Conservation (phyloP, 1,140 invertebrate genomes). For the Drosophila bocki region DNA sequence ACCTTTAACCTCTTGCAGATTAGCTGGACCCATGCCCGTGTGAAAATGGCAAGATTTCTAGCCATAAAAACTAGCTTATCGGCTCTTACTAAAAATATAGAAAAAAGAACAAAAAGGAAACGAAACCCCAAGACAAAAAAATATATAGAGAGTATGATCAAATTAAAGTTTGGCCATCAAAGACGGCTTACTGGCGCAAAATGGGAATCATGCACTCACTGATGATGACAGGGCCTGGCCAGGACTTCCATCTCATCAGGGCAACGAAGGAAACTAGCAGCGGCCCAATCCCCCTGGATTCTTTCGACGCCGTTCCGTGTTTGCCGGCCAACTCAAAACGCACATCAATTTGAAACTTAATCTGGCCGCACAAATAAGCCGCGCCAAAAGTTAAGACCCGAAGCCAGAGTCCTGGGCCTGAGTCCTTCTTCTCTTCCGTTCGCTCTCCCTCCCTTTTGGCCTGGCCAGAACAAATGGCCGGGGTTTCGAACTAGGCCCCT, state of each 20-base stretch:
- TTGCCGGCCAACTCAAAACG: conserved; percentile 56
- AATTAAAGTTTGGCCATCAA: conserved; percentile 80
- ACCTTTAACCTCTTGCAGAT: conserved; percentile 4
- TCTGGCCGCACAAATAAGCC: conserved; percentile 81
- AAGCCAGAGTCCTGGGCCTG: not conserved
- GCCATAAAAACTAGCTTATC: conserved; percentile 55
- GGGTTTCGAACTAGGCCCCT: conserved; percentile 26
- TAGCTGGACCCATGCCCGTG: conserved; percentile 10
- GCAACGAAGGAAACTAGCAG: conserved; percentile 13
- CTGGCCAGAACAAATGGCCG: conserved; percentile 52
- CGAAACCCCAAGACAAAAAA: not conserved
- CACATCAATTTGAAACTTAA: conserved; percentile 82
- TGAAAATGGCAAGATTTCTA: not conserved
- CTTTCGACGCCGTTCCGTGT: conserved; percentile 13
- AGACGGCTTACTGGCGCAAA: conserved; percentile 41
- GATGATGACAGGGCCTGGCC: conserved; percentile 11
- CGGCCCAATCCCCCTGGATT: conserved; percentile 4
- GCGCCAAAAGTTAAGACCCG: conserved; percentile 78
- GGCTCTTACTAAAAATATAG: conserved; percentile 14
- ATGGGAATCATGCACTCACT: conserved; percentile 13
- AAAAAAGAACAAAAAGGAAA: not conserved
- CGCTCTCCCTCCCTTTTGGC: not conserved
- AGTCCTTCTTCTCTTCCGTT: not conserved
- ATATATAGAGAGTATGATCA: conserved; percentile 38
- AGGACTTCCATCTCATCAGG: conserved; percentile 7